A percentile compares a stretch with the other conserved stretches of the same genome.
Evolutionary conservation across 2,113 vertebrate species (phyloP).

Genomic region (Lophura nycthemera): DNA sequence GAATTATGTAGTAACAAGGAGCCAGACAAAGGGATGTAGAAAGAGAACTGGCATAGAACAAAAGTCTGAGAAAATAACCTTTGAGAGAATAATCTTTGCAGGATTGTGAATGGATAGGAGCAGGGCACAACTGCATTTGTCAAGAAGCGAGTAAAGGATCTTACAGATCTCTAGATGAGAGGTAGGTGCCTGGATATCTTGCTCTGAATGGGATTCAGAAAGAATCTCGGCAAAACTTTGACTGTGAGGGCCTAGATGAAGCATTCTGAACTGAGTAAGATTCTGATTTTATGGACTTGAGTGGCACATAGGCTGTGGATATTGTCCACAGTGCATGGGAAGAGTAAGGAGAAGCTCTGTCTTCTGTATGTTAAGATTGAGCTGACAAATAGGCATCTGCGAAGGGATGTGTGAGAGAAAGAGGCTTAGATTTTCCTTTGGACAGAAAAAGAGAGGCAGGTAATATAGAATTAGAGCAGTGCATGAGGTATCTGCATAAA

Average conservation of each 20-base stretch:
- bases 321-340: background rate
- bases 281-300: background rate
- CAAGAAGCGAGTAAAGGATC: background rate
- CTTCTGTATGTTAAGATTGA: background rate
- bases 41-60: background rate
- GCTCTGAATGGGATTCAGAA: background rate
- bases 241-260: background rate
- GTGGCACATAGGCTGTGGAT: background rate
- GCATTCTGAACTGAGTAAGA: fast-evolving
- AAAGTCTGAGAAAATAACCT: background rate
- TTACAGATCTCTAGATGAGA: background rate
- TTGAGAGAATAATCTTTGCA: background rate
- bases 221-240: background rate
- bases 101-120: background rate
- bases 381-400: background rate
- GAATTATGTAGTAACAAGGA: background rate
- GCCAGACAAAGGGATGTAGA: background rate
- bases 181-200: background rate
- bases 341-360: background rate
- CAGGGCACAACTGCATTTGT: background rate
- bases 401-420: background rate
- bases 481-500: background rate
- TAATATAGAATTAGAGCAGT: background rate
- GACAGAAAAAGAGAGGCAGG: background rate
- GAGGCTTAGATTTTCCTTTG: background rate